Conservation (phyloP, 2,888 invertebrate genomes). For the Ditylenchus weischeri region DNA sequence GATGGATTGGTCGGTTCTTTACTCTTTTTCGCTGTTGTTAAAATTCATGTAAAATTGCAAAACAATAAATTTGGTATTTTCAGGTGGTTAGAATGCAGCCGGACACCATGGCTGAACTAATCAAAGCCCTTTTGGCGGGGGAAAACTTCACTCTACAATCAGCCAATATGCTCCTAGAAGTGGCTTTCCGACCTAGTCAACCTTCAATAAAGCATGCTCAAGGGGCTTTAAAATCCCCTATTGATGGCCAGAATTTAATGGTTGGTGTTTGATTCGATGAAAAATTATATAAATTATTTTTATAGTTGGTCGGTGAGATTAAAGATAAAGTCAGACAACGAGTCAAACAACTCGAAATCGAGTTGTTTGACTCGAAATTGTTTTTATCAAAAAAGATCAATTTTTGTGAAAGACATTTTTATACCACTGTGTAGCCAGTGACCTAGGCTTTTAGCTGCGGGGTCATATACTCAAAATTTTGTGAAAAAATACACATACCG, state of each 20-base stretch:
- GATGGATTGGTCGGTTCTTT: conserved; percentile 75
- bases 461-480: too few relatives aligned
- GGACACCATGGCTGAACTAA: conserved; percentile 41
- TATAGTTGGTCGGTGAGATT: too few relatives aligned
- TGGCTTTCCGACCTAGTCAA: conserved; percentile 16
- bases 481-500: too few relatives aligned
- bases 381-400: too few relatives aligned
- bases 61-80: too few relatives aligned
- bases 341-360: too few relatives aligned
- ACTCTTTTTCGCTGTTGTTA: neutral
- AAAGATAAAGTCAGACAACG: too few relatives aligned
- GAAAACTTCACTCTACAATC: conserved; percentile 28
- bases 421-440: too few relatives aligned
- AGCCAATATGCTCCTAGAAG: conserved; percentile 16
- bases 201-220: conserved; percentile 3
- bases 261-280: conserved; percentile 16
- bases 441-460: too few relatives aligned
- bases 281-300: neutral
- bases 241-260: conserved; percentile 41
- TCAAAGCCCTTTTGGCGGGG: conserved; percentile 37
- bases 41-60: neutral
- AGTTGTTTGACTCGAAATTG: too few relatives aligned
- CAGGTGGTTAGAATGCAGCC: conserved; percentile 6
- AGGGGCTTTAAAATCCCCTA: conserved; percentile 37
- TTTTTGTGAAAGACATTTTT: too few relatives aligned